Evolutionary conservation across 2,888 invertebrate species (phyloP).

Genomic region (Liposcelis brunnea): DNA sequence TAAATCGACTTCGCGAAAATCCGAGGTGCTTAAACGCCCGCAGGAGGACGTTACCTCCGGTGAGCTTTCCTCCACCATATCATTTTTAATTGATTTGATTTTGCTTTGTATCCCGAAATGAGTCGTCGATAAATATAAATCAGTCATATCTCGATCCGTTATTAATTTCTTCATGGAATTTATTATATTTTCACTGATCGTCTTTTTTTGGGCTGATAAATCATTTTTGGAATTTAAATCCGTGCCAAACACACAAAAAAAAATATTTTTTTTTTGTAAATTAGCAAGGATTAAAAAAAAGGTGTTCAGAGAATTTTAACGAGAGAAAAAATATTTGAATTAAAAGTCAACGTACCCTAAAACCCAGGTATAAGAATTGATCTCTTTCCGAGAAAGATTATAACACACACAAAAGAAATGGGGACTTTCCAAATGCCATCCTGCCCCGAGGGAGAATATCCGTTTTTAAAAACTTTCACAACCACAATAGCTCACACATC

Average conservation of each 20-base stretch:
- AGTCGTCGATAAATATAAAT: conserved; percentile 7
- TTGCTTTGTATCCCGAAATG: conserved; percentile 1
- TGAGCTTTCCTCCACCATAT: conserved; percentile 45
- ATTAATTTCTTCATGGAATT: not conserved
- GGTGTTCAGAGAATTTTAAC: not conserved
- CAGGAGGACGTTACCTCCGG: conserved; percentile 60
- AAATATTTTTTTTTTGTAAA: not conserved
- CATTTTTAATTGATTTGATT: conserved; percentile 3
- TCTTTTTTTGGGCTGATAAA: too few species aligned
- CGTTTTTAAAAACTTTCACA: too few species aligned
- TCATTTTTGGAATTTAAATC: too few species aligned
- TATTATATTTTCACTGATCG: too few species aligned
- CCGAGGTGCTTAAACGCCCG: conserved; percentile 28
- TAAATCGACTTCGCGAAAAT: conserved; percentile 50
- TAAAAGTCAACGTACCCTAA: not conserved
- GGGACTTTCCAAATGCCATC: too few species aligned
- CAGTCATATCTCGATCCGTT: not conserved
- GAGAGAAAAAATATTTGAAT: too few species aligned
- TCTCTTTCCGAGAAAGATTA: too few species aligned
- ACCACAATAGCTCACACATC: too few species aligned
- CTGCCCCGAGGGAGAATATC: too few species aligned
- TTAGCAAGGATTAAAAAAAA: not conserved
- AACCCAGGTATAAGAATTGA: too few species aligned
- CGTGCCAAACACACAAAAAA: too few species aligned
- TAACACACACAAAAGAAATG: too few species aligned